Conservation (phyloP, 1,140 invertebrate species). For the Popillia japonica region DNA sequence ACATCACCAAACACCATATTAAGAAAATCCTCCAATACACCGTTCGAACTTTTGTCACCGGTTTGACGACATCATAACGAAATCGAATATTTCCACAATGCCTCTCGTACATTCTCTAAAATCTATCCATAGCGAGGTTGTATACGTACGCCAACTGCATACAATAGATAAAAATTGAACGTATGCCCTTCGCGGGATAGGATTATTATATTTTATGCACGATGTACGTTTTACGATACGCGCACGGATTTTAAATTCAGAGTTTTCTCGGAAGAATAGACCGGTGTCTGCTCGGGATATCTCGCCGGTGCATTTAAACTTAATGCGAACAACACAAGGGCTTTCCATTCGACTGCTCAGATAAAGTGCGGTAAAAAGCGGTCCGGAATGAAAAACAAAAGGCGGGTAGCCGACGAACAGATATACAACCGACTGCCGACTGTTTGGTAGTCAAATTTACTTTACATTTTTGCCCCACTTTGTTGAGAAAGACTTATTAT, state of each 20-base stretch:
- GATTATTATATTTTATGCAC: not conserved
- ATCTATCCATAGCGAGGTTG: not conserved
- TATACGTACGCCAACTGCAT: not conserved
- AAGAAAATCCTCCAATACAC: too few species aligned
- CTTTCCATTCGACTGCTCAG: not conserved
- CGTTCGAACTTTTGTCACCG: too few species aligned
- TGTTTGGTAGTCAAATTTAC: not conserved
- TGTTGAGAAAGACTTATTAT: too few species aligned
- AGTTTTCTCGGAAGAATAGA: not conserved
- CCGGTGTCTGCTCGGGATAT: not conserved
- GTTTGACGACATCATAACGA: too few species aligned
- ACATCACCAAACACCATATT: too few species aligned
- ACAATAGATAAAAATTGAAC: slow-evolving; percentile 16
- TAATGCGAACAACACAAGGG: not conserved
- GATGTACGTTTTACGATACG: not conserved
- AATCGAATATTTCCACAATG: too few species aligned
- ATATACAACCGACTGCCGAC: not conserved
- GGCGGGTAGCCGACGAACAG: not conserved
- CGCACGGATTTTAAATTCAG: not conserved
- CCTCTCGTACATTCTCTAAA: too few species aligned
- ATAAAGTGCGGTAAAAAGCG: not conserved
- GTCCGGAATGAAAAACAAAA: not conserved
- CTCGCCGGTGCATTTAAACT: not conserved
- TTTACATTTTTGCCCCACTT: not conserved
- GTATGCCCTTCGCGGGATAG: not conserved